Evolutionary conservation across 1,140 invertebrate species (phyloP).

Genomic region (Gonioctena quinquepunctata): DNA sequence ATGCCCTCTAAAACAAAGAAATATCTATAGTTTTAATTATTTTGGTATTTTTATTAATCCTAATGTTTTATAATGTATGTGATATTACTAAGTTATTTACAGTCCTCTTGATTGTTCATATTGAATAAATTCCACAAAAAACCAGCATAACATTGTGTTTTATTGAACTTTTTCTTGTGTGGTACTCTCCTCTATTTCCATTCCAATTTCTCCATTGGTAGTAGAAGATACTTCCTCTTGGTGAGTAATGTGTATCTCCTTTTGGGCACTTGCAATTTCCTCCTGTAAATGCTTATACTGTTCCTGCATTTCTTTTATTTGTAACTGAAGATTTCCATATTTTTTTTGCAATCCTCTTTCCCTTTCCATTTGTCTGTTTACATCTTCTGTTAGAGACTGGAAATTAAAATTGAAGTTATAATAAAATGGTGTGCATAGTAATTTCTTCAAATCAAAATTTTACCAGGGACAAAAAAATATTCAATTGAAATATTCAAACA

Average conservation of each 20-base stretch:
- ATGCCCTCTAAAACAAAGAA: too few species aligned
- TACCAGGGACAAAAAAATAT: not conserved
- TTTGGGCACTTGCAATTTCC: not conserved
- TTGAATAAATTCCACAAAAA: too few species aligned
- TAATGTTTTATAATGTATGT: too few species aligned
- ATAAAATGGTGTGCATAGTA: not conserved
- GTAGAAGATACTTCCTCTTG: not conserved
- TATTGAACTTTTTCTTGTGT: too few species aligned
- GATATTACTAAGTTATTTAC: too few species aligned
- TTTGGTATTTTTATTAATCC: too few species aligned
- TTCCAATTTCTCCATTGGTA: too few species aligned
- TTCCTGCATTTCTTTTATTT: conserved; percentile 50
- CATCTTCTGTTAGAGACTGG: conserved; percentile 87
- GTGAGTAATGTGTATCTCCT: not conserved
- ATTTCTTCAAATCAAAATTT: not conserved
- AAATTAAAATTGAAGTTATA: conserved; percentile 45
- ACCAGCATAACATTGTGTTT: too few species aligned
- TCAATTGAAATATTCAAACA: not conserved
- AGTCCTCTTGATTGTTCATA: too few species aligned
- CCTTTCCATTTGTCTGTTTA: conserved; percentile 86
- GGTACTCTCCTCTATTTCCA: too few species aligned
- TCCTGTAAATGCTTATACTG: conserved; percentile 20
- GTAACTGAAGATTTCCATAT: conserved; percentile 71
- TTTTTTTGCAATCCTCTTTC: conserved; percentile 85
- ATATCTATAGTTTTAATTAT: too few species aligned